Evolutionary conservation across 1,140 invertebrate species (phyloP).

Genomic region (Semibalanus balanoides): DNA sequence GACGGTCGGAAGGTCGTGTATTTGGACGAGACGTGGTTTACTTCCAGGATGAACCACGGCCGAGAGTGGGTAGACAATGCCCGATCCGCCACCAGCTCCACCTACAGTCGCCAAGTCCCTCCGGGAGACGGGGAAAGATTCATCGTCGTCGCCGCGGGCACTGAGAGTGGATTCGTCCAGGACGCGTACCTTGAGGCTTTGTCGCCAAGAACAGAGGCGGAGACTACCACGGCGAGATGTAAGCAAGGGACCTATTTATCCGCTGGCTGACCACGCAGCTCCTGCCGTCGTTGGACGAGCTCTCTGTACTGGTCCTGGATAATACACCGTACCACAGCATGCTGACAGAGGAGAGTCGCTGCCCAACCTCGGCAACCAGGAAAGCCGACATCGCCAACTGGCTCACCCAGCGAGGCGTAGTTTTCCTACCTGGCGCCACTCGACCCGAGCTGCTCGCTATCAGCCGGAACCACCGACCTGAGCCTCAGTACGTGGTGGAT

Average conservation of each 20-base stretch:
- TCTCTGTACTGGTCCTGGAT: constrained; percentile 10
- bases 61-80: constrained; percentile 9
- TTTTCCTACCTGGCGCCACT: constrained; percentile 6
- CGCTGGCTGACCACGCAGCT: not conserved
- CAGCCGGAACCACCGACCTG: no score
- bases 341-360: constrained; percentile 8
- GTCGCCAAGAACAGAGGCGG: not conserved
- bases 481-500: no score
- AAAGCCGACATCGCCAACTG: not conserved
- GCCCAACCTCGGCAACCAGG: constrained; percentile 8
- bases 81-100: constrained; percentile 8
- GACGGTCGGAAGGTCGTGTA: constrained; percentile 7
- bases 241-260: no score
- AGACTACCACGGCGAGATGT: constrained; percentile 8
- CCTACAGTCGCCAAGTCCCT: constrained; percentile 2
- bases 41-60: not conserved
- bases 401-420: not conserved
- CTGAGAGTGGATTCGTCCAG: constrained; percentile 5
- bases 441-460: not conserved
- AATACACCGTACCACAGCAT: constrained; percentile 8
- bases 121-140: constrained; percentile 1
- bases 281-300: constrained; percentile 9
- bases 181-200: not conserved
- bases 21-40: constrained; percentile 6
- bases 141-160: constrained; percentile 6